Percentiles rank a stretch among this genome's conserved stretches.
Conservation (phyloP, 2,113 vertebrate genomes). For the Limanda limanda region DNA sequence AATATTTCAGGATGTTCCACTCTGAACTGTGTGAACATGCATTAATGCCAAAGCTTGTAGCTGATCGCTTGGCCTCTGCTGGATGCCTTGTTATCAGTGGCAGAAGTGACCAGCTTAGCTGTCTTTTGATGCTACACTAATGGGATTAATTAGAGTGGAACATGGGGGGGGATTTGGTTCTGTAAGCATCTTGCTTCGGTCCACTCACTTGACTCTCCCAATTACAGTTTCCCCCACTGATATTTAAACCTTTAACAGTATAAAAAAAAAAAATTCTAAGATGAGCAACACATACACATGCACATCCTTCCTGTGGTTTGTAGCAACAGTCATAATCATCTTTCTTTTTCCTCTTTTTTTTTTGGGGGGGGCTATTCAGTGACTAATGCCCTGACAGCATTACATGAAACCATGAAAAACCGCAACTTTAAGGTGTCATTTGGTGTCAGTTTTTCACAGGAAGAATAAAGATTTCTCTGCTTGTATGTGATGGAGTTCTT, state of each 20-base stretch:
- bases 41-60: conserved; percentile 5
- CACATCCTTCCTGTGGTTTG: conserved; percentile 58
- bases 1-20: neutral
- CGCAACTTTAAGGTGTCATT: conserved; percentile 28
- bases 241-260: conserved; percentile 11
- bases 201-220: conserved; percentile 1
- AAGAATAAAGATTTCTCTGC: neutral
- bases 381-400: conserved; percentile 37
- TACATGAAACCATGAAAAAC: conserved; percentile 19
- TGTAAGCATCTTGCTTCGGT: conserved; percentile 19
- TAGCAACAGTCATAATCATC: conserved; percentile 25
- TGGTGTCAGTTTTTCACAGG: neutral
- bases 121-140: conserved; percentile 64
- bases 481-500: conserved; percentile 29
- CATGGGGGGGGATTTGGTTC: conserved; percentile 34
- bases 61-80: conserved; percentile 48
- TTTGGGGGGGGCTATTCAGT: neutral
- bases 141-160: conserved; percentile 69
- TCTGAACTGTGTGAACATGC: neutral
- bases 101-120: conserved; percentile 55
- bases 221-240: conserved; percentile 12
- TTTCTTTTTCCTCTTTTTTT: neutral
- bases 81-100: conserved; percentile 56
- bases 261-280: conserved; percentile 34
- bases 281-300: conserved; percentile 22